These are phyloP conservation scores for Falcaria lacertinaria DNA, from an alignment of 2,888 invertebrate species.

Conservation along the genomic window DNA sequence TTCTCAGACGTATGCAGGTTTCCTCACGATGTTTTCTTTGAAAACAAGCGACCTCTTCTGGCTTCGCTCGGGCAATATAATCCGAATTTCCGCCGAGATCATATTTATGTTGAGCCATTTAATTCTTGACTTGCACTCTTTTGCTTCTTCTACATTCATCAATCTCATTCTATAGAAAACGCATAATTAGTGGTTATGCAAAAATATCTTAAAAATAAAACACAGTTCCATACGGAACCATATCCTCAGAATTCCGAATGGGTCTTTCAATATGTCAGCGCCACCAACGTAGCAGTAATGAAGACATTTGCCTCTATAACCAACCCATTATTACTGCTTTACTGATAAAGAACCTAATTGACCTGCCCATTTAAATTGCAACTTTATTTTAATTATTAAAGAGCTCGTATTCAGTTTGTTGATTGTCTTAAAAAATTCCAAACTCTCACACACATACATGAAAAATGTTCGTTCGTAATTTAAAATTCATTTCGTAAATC, in stretches of 20 bases:
- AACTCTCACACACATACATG: not conserved
- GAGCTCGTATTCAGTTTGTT: slow-evolving; percentile 2
- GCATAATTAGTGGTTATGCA: too few relatives aligned
- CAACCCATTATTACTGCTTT: slow-evolving; percentile 44
- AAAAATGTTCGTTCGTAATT: not conserved
- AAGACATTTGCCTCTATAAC: slow-evolving; percentile 62
- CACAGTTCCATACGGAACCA: not conserved
- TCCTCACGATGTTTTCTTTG: too few relatives aligned
- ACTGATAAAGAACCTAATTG: slow-evolving; percentile 37
- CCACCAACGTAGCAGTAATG: slow-evolving; percentile 66
- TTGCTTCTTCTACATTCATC: too few relatives aligned
- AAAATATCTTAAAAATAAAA: not conserved
- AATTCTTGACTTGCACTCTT: too few relatives aligned
- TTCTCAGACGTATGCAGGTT: too few relatives aligned
- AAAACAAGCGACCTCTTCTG: too few relatives aligned
- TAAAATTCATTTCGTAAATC: slow-evolving; percentile 1
- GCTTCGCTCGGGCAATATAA: too few relatives aligned
- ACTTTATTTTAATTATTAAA: not conserved
- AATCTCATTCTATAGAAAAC: too few relatives aligned
- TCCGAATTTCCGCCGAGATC: too few relatives aligned
- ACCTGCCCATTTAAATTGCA: slow-evolving; percentile 2
- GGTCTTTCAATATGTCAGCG: slow-evolving; percentile 8
- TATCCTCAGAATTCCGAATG: not conserved
- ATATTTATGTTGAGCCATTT: too few relatives aligned
- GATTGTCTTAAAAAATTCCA: slow-evolving; percentile 13